Percentiles rank a stretch among this genome's conserved stretches.
phyloP scores from a whole-genome alignment of 2,888 invertebrate species.

The Urechis unicinctus region DNA sequence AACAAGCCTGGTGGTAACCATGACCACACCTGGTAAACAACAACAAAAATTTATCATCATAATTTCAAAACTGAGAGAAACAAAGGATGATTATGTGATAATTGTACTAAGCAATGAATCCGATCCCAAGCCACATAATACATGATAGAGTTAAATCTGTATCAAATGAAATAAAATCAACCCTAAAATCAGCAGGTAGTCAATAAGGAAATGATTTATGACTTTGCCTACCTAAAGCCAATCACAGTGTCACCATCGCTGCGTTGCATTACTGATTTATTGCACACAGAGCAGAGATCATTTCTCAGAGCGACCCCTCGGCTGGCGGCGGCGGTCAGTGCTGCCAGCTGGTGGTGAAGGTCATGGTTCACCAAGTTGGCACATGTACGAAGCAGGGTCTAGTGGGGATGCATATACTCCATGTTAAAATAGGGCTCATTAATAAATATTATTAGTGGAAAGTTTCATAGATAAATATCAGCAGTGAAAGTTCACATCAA shows the following conservation, averaged over 20 bases:
- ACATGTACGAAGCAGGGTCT: conserved; percentile 63
- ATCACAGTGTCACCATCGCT: conserved; percentile 30
- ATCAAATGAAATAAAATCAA: too few relatives aligned
- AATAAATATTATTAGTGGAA: too few relatives aligned
- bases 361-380: conserved; percentile 64
- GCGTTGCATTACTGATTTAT: conserved; percentile 29
- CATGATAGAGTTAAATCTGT: too few relatives aligned
- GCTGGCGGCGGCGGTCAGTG: conserved; percentile 35
- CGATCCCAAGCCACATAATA: too few relatives aligned
- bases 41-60: background rate
- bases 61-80: too few relatives aligned
- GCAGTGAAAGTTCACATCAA: background rate
- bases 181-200: too few relatives aligned
- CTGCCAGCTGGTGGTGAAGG: conserved; percentile 54
- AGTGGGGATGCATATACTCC: too few relatives aligned
- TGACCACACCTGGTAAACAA: conserved; percentile 44
- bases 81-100: too few relatives aligned
- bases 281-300: conserved; percentile 43
- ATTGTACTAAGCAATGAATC: too few relatives aligned
- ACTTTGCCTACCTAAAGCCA: conserved; percentile 43
- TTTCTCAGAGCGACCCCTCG: conserved; percentile 42
- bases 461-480: too few relatives aligned
- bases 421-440: too few relatives aligned
- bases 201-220: too few relatives aligned
- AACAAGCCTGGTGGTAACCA: conserved; percentile 42